Percentiles rank a stretch among this genome's conserved stretches.
Evolutionary conservation across 2,797 vertebrate genomes (phyloP).

Genomic region (Siniperca obscura): DNA sequence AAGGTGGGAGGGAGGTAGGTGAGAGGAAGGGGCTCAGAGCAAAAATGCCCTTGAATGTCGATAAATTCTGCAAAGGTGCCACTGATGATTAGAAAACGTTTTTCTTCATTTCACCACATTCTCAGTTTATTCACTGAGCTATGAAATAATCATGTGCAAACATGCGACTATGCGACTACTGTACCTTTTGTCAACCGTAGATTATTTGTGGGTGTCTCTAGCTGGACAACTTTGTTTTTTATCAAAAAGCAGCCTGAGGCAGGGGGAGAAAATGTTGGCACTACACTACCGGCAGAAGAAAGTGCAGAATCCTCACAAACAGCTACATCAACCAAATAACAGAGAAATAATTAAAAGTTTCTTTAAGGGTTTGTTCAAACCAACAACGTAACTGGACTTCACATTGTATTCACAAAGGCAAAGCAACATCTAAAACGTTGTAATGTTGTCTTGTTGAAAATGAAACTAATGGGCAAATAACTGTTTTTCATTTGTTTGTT

Average conservation of each 20-base stretch:
- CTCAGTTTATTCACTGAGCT: not conserved
- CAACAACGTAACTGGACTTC: not conserved
- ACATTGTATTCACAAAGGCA: not conserved
- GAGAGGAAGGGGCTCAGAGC: not conserved
- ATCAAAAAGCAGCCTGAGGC: not conserved
- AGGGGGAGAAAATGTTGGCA: not conserved
- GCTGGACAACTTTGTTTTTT: not conserved
- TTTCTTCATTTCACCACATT: not conserved
- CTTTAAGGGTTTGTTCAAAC: not conserved
- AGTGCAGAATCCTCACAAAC: not conserved
- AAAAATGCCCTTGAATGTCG: constrained; percentile 25
- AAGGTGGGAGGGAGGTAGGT: not conserved
- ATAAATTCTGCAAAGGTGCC: constrained; percentile 3
- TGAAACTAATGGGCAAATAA: not conserved
- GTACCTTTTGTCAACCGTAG: not conserved
- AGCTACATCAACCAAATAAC: not conserved
- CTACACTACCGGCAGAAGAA: not conserved
- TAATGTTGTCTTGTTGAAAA: not conserved
- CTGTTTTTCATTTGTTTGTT: not conserved
- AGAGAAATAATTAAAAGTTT: not conserved
- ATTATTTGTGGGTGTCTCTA: not conserved
- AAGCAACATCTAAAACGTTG: not conserved
- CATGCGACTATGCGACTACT: not conserved
- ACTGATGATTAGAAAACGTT: not conserved
- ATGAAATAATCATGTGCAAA: not conserved